A percentile compares a stretch with the other conserved stretches of the same genome.
Evolutionary conservation across 2,888 invertebrate genomes (phyloP).

Genomic region (Andrena chrysosceles): DNA sequence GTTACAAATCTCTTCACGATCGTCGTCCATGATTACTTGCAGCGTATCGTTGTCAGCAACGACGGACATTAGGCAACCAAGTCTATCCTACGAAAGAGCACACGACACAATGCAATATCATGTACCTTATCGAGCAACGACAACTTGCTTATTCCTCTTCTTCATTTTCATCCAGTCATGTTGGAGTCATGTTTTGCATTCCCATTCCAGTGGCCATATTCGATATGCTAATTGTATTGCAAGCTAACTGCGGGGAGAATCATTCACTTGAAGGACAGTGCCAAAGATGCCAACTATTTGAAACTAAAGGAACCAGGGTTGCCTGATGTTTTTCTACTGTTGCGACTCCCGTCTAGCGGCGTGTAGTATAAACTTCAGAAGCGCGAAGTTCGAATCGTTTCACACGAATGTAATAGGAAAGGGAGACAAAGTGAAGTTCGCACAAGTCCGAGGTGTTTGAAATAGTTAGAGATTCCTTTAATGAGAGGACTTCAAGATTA

Average conservation of each 20-base stretch:
- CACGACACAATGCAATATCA: conserved; percentile 44
- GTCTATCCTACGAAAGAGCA: conserved; percentile 2
- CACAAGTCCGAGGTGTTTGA: no score
- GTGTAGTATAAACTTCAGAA: no score
- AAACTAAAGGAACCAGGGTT: no score
- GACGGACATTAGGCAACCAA: background rate
- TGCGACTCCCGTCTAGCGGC: no score
- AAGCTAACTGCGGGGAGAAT: conserved; percentile 14
- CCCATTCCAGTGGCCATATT: conserved; percentile 70
- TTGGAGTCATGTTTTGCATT: conserved; percentile 78
- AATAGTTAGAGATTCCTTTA: no score
- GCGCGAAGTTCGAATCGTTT: no score
- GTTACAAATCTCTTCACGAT: conserved; percentile 36
- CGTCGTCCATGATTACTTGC: conserved; percentile 37
- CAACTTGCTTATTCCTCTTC: conserved; percentile 72
- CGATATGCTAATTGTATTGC: no score
- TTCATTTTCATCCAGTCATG: conserved; percentile 80
- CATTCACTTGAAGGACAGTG: background rate
- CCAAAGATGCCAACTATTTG: background rate
- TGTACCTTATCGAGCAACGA: conserved; percentile 44
- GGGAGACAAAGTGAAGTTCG: no score
- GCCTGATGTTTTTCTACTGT: no score
- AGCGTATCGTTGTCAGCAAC: background rate
- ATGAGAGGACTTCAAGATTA: no score
- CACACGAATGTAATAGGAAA: no score